These are phyloP conservation scores for Ptycholaimellus sp. DNA, from an alignment of 2,888 invertebrate species.

Conservation along the genomic window DNA sequence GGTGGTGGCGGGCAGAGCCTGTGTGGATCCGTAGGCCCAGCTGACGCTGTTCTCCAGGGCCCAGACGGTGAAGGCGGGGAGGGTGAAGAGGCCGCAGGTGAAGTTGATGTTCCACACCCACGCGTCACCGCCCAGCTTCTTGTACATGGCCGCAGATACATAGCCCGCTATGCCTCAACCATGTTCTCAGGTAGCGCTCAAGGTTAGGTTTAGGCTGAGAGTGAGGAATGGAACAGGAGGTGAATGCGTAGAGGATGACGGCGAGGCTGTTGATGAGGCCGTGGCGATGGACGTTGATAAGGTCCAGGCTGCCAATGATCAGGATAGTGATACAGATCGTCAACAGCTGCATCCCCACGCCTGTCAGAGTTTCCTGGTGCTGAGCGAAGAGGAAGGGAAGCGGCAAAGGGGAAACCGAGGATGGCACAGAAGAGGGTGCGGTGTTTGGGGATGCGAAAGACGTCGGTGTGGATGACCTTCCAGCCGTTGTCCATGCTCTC, in stretches of 20 bases:
- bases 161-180: slow-evolving; percentile 32
- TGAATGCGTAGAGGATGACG: slow-evolving; percentile 32
- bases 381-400: background rate
- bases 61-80: slow-evolving; percentile 33
- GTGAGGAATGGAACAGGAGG: slow-evolving; percentile 25
- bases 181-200: too few relatives aligned
- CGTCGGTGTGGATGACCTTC: slow-evolving; percentile 34
- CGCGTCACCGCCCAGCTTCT: slow-evolving; percentile 28
- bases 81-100: slow-evolving; percentile 32
- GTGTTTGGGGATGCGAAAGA: slow-evolving; percentile 30
- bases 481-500: slow-evolving; percentile 31
- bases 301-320: slow-evolving; percentile 29
- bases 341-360: slow-evolving; percentile 33
- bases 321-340: slow-evolving; percentile 31
- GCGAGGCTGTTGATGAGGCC: slow-evolving; percentile 31
- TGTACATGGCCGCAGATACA: slow-evolving; percentile 30
- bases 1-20: slow-evolving; percentile 33
- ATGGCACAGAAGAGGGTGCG: slow-evolving; percentile 33
- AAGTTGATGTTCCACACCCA: slow-evolving; percentile 35
- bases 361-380: slow-evolving; percentile 19
- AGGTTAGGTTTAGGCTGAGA: background rate
- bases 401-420: slow-evolving; percentile 23
- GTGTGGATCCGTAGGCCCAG: slow-evolving; percentile 33
- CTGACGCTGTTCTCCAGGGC: slow-evolving; percentile 32
- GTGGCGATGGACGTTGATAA: slow-evolving; percentile 33